These are phyloP conservation scores for Bradypodion pumilum DNA, from an alignment of 2,797 vertebrate genomes.

Conservation along the genomic window DNA sequence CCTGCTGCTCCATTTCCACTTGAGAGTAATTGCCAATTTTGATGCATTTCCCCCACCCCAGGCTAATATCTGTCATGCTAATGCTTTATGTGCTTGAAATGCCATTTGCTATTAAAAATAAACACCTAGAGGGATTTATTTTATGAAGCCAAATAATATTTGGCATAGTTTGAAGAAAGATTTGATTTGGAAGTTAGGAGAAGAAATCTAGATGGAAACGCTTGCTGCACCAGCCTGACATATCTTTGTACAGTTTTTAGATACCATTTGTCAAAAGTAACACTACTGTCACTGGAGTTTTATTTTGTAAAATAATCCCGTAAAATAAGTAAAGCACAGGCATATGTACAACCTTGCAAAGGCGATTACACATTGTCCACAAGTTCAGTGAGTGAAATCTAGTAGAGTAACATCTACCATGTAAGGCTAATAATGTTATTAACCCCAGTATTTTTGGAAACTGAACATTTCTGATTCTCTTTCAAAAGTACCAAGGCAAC, in stretches of 20 bases:
- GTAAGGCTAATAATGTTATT: no score
- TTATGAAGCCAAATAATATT: not conserved
- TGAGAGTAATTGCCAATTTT: conserved; percentile 19
- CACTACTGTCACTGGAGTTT: not conserved
- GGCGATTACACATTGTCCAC: not conserved
- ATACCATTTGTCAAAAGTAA: not conserved
- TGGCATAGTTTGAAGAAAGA: conserved; percentile 4
- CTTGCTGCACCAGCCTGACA: not conserved
- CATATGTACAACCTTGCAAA: not conserved
- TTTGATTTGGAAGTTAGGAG: not conserved
- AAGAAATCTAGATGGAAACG: not conserved
- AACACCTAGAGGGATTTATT: not conserved
- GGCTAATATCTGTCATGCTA: not conserved
- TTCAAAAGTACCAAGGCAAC: no score
- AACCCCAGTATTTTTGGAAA: no score
- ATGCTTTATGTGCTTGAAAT: conserved; percentile 20
- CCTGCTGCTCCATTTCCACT: not conserved
- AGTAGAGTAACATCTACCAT: no score
- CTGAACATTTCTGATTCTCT: no score
- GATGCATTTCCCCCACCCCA: not conserved
- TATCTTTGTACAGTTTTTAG: no score
- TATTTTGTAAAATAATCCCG: not conserved
- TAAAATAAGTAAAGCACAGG: not conserved
- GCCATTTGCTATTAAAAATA: conserved; percentile 8
- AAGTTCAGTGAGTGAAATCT: no score